These are phyloP conservation scores for Saguinus imperator DNA, from an alignment of 2,113 vertebrate genomes.

Conservation along the genomic window DNA sequence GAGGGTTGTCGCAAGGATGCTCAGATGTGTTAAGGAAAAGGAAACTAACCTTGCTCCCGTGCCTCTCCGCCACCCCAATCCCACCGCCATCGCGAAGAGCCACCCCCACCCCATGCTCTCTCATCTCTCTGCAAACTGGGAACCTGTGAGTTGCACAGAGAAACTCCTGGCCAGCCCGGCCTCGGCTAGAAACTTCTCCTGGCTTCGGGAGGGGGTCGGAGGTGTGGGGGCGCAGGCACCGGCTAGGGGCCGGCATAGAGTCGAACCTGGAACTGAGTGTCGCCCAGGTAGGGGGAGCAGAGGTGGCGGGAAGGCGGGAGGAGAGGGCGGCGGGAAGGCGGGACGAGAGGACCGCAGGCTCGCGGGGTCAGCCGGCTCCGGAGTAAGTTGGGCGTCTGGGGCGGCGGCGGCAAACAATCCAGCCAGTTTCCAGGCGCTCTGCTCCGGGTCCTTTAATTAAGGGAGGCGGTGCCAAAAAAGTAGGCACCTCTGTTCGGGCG, in stretches of 20 bases:
- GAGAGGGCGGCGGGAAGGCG: no score
- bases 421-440: not conserved
- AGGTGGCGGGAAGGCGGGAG: slow-evolving; percentile 10
- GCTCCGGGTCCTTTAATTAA: not conserved
- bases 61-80: not conserved
- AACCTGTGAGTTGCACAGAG: not conserved
- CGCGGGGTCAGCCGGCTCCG: not conserved
- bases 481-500: not conserved
- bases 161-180: slow-evolving; percentile 28
- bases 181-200: slow-evolving; percentile 61
- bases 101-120: not conserved
- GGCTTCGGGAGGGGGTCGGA: not conserved
- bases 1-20: not conserved
- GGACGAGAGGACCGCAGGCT: not conserved
- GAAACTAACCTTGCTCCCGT: not conserved
- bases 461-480: not conserved
- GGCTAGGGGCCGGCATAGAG: not conserved
- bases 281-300: not conserved
- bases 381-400: slow-evolving; percentile 31
- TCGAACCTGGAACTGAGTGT: not conserved
- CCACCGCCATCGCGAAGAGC: not conserved
- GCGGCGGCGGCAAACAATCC: not conserved
- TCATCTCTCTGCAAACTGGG: not conserved
- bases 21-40: not conserved
- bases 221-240: not conserved